These are phyloP conservation scores for Pangasianodon hypophthalmus DNA, from an alignment of 2,113 vertebrate species.

Conservation along the genomic window DNA sequence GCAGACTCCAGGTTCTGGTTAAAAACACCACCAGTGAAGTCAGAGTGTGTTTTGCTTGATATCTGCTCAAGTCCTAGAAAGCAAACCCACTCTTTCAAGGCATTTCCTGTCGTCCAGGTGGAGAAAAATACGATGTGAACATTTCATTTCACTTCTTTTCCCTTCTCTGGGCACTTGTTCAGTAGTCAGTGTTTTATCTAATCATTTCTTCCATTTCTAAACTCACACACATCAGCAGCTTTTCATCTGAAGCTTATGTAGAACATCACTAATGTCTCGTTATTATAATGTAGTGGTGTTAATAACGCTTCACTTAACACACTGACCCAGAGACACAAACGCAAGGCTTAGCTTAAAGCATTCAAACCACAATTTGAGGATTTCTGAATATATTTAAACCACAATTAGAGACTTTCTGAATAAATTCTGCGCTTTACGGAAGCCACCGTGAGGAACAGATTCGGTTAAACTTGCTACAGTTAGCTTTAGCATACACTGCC, in stretches of 20 bases:
- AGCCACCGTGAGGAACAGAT: not conserved
- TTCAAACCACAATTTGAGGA: not conserved
- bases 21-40: not conserved
- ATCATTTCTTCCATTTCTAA: not conserved
- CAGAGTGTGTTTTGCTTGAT: not conserved
- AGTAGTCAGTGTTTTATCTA: not conserved
- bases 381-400: not conserved
- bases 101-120: not conserved
- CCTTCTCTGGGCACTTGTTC: not conserved
- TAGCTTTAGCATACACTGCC: slow-evolving; percentile 4
- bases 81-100: not conserved
- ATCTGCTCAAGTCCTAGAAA: not conserved
- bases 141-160: not conserved
- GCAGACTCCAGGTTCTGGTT: not conserved
- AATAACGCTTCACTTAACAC: not conserved
- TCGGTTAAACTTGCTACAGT: not conserved
- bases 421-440: not conserved
- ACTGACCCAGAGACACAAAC: too few relatives aligned
- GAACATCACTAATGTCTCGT: not conserved
- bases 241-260: not conserved
- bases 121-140: not conserved
- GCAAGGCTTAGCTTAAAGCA: too few relatives aligned
- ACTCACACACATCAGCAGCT: not conserved
- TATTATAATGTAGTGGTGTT: not conserved
- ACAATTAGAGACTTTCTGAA: not conserved